A percentile compares a stretch with the other conserved stretches of the same genome.
phyloP scores from a whole-genome alignment of 2,888 invertebrate genomes.

The Rhorus exstirpatorius region DNA sequence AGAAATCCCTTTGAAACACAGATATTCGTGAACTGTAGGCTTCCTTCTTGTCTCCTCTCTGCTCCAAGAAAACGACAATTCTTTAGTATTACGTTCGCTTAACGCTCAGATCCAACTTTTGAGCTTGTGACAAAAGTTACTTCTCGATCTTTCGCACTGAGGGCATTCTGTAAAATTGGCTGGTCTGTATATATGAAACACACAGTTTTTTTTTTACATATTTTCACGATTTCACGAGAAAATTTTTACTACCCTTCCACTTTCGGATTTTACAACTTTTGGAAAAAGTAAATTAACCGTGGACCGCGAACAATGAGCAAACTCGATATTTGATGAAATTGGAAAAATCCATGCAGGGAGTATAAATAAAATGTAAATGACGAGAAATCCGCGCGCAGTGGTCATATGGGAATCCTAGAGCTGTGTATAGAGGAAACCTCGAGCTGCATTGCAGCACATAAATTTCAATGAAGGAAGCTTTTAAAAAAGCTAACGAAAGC shows the following conservation, averaged over 20 bases:
- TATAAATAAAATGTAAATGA: conserved; percentile 30
- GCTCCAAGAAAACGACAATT: background rate
- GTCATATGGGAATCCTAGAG: conserved; percentile 29
- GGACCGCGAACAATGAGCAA: background rate
- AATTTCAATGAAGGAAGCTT: conserved; percentile 70
- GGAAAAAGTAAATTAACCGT: background rate
- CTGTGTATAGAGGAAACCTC: conserved; percentile 24
- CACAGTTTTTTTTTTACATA: too few species aligned
- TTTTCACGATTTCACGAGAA: too few species aligned
- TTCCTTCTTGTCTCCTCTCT: background rate
- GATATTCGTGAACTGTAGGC: conserved; percentile 19
- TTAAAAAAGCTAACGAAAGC: conserved; percentile 68
- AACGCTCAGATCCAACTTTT: background rate
- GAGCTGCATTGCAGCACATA: conserved; percentile 65
- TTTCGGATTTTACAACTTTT: background rate
- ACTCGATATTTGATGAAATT: background rate
- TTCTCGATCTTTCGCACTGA: too few species aligned
- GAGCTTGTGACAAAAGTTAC: too few species aligned
- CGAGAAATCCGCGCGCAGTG: conserved; percentile 50
- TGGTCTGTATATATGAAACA: too few species aligned
- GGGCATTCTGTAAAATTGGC: too few species aligned
- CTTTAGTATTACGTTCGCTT: background rate
- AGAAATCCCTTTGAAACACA: conserved; percentile 24
- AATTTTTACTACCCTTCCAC: too few species aligned
- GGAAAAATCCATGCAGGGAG: conserved; percentile 7